Evolutionary conservation across 2,113 vertebrate species (phyloP).

Genomic region (Oreochromis niloticus): DNA sequence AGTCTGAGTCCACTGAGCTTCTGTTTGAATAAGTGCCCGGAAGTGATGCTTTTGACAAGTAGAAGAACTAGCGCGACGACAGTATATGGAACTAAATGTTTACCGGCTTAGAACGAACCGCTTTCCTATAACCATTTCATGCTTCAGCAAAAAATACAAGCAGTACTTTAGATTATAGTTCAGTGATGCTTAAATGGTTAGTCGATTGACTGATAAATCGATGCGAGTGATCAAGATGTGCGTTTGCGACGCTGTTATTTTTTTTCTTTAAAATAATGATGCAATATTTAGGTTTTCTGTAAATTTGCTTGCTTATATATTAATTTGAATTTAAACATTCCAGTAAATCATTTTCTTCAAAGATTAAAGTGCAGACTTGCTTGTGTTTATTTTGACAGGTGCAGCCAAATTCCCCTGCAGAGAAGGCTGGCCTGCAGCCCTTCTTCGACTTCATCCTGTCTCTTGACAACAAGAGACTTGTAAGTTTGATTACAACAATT

Average conservation of each 20-base stretch:
- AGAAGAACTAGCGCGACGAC: not conserved
- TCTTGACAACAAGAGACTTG: slow-evolving; percentile 83
- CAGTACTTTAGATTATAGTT: not conserved
- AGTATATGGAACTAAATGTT: not conserved
- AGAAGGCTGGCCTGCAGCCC: slow-evolving; percentile 85
- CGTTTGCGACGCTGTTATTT: not conserved
- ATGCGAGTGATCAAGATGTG: not conserved
- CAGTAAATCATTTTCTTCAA: not conserved
- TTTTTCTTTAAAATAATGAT: not conserved
- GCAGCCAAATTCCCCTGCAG: slow-evolving; percentile 90
- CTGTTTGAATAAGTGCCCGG: not conserved
- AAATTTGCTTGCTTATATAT: not conserved
- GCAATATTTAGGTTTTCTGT: not conserved
- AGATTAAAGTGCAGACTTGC: not conserved
- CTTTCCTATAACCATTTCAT: not conserved
- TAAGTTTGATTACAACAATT: slow-evolving; percentile 13
- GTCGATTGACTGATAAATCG: not conserved
- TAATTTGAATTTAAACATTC: not conserved
- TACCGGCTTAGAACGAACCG: not conserved
- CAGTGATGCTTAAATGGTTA: not conserved
- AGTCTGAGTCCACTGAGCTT: not conserved
- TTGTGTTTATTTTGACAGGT: slow-evolving; percentile 71
- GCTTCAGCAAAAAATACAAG: not conserved
- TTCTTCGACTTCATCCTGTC: slow-evolving; percentile 96
- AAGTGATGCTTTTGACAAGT: not conserved